These are phyloP conservation scores for Aurelia aurita complex sp. Pacific DNA, from an alignment of 30 jellyfish, hydroid and myxozoan species.

Conservation along the genomic window DNA sequence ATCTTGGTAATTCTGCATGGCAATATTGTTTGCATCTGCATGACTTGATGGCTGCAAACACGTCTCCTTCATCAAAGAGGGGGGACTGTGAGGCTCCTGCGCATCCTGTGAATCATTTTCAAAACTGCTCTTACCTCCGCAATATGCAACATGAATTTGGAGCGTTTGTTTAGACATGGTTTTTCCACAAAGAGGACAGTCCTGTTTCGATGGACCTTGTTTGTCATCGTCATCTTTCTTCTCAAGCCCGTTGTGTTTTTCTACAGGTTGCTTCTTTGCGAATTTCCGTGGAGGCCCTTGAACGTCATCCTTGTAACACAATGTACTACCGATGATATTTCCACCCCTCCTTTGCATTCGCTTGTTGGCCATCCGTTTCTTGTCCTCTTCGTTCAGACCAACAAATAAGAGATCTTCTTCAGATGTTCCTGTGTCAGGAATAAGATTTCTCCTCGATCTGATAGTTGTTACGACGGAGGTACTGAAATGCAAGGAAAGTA, in stretches of 20 bases:
- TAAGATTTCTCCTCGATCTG: too few relatives aligned
- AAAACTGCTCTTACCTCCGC: conserved; percentile 11
- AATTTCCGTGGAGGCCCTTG: conserved; percentile 33
- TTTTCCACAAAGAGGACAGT: conserved; percentile 48
- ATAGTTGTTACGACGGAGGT: too few relatives aligned
- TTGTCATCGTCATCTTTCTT: not conserved
- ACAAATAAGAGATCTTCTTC: not conserved
- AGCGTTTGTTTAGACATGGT: conserved; percentile 8
- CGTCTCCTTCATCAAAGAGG: too few relatives aligned
- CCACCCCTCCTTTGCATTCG: conserved; percentile 22
- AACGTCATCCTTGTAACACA: conserved; percentile 25
- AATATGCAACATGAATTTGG: conserved; percentile 25
- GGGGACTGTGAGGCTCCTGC: not conserved
- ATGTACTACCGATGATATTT: conserved; percentile 1
- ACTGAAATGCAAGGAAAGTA: too few relatives aligned
- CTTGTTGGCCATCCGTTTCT: not conserved
- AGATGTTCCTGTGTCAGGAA: not conserved
- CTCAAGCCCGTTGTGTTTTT: not conserved
- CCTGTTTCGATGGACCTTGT: not conserved
- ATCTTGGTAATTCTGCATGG: too few relatives aligned
- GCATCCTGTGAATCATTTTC: conserved; percentile 15
- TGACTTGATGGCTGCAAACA: too few relatives aligned
- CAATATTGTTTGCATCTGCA: too few relatives aligned
- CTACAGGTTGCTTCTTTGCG: conserved; percentile 2
- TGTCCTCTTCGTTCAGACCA: conserved; percentile 3